Base-by-base conservation (phyloP, 2,888 invertebrate species). In the Carcina quercana region DNA sequence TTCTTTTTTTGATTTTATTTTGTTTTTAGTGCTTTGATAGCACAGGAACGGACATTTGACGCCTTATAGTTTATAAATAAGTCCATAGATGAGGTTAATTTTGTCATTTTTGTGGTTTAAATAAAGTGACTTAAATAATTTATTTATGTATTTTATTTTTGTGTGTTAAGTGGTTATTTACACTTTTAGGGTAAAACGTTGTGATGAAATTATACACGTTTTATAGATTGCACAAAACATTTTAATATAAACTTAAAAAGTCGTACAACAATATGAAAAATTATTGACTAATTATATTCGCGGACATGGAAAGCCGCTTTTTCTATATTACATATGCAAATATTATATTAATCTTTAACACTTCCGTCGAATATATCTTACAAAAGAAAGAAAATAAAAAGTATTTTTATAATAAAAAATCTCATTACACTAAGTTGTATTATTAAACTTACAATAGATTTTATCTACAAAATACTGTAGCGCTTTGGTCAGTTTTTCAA, bases 241-340 rank as follows among this genome's bases (percentile, higher is more conserved):
- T 91, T 91, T 91, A 91, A 91, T 91, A 91, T 90, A 91, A 91
- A 91, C 91, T 91, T 91, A 91, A 91, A 91, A 91, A 91, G 87
- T 84, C 88, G 89, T 91, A 91, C 90, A 91, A 90, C 90, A 91
- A 90, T 91, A 90, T 91, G 90, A 90, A 91, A 91, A 91, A 91
- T 91, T 91, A 91, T 90, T 91, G 88, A 89, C 89, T 90, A 90
- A 82, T 90, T 86, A 82, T 86, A 86, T 86, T 86, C 72, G 88
- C 88, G 87, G 88, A 84, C 86, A 87, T 87, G 88, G 88, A 88
- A 86, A 80, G 86, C 88, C 88, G 86, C 86, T 86, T 85, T 87
- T 85, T 86, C 87, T 88, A 88, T 86, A 82, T 78, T 85, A 83
- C 80, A n/a, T 86, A 83, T 82, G 85, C 85, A 86, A 85, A 87